Evolutionary conservation across 2,113 vertebrate genomes (phyloP), one percentile per base, ranked within the genome.

Genomic region (Pristiophorus japonicus): DNA sequence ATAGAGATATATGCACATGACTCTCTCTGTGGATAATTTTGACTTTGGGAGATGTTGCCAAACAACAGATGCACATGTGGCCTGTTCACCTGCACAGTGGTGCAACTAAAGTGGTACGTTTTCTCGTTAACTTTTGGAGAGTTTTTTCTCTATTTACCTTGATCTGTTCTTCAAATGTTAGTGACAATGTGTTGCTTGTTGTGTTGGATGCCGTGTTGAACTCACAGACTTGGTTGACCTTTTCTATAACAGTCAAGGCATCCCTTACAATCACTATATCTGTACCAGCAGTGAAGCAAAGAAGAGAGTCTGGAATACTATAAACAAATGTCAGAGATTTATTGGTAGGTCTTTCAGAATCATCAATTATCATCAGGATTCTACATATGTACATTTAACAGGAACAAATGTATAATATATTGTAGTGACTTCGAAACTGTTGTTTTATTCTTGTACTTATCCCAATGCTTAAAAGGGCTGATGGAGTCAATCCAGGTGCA

Each of bases 301-400:
- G 62, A 34, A 96, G 92, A 62, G 92, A 95, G 51, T n/a, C 30
- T 55, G 96, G 96, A 95, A 96, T 24, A 1, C 96, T 96, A 73
- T 27, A 90, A n/a, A 7, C 2, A 20, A 62, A 45, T 24, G 81
- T 66, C 45, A n/a, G 27, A 8, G 22, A 34, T 47, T 34, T 66
- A 27, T 66, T 51, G n/a, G 42, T 67, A 18, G 38, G 20, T 51
- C 24, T 51, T 11, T 94, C 22, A 47, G 22, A 90, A 14, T n/a
- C 78, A 81, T 18, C 18, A 78, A 78, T 66, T 20, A 67, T 81
- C 8, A 63, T 92, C 14, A 63, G n/a, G 59, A 22, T 38, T 38
- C 34, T 38, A 92, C 78, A 45, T 81, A 12, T 20, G 12, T 81
- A 92, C 34, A 92, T 91, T n/a, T 91, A 62, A 51, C 3, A 88